Base-by-base conservation (phyloP, 2,888 invertebrate genomes). In the Aspidiotus destructor region DNA sequence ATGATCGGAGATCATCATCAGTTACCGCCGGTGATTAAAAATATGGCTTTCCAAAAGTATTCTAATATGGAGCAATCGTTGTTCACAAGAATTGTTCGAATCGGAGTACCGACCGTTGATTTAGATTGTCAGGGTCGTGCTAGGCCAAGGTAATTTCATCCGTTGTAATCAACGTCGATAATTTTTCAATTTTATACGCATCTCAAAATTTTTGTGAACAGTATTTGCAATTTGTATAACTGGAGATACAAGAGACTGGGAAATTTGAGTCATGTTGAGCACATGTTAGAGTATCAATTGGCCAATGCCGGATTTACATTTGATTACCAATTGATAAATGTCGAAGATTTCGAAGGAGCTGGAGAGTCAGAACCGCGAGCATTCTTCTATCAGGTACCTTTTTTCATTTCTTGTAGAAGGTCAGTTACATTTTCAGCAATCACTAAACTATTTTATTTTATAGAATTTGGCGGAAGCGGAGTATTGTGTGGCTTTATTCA, bases 1-100 rank as follows among this genome's bases (percentile, higher is more conserved):
- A 99, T 99, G 99, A 99, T 99, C 75, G 99, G 99, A 0, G 98
- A 92, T 80, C 99, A 99, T 79, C 96, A 99, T 79, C 99, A 99
- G 79, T 81, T 99, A 73, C 99, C 99, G 0, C 99, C 99, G 0
- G 97, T 99, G 11, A 97, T 99, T 60, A 99, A 99, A 80, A 99
- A 99, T 78, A 97, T 98, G 92, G 98, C 99, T 8, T 99, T 99
- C 80, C 98, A 99, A 79, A 99, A 99, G 77, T 99, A 95, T 79
- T 96, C 94, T 68, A 99, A 99, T 76, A 98, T 99, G 98, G 99
- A 99, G 76, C 99, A 99, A 80, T 95, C 95, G 67, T 81, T 99
- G 55, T 99, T 99, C 78, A 95, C 98, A 0, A 83, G 99, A 72
- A 86, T 99, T 77, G 97, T 99, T 13, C 82, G 97, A 8, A 82